Percentiles rank a stretch among this genome's conserved stretches.
Evolutionary conservation across 2,888 invertebrate genomes (phyloP).

Genomic region (Augiades crinisus): DNA sequence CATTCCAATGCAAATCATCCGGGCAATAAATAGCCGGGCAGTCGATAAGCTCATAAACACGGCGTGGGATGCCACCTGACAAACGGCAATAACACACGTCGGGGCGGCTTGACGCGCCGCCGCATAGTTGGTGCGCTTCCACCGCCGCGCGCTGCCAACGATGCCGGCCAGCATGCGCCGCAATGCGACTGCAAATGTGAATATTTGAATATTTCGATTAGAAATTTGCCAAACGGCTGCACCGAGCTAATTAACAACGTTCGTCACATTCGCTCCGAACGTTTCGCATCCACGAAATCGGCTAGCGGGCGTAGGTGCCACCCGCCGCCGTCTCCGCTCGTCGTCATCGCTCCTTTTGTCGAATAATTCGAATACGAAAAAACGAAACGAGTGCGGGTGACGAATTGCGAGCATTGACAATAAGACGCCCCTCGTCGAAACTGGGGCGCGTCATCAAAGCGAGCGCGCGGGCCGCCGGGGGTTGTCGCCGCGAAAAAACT

Average conservation of each 20-base stretch:
- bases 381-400: slow-evolving; percentile 26
- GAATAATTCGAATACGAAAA: slow-evolving; percentile 44
- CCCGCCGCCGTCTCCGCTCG: slow-evolving; percentile 21
- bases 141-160: slow-evolving; percentile 1
- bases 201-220: slow-evolving; percentile 5
- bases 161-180: no score
- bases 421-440: slow-evolving; percentile 25
- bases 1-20: slow-evolving; percentile 16
- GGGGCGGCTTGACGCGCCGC: not conserved
- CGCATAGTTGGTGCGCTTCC: slow-evolving; percentile 2
- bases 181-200: not conserved
- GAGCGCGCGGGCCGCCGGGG: slow-evolving; percentile 33
- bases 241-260: slow-evolving; percentile 23
- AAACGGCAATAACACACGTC: slow-evolving; percentile 3
- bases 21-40: not conserved
- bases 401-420: slow-evolving; percentile 30
- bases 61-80: not conserved
- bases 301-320: slow-evolving; percentile 17
- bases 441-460: slow-evolving; percentile 35
- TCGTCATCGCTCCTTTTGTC: slow-evolving; percentile 37
- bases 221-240: slow-evolving; percentile 4
- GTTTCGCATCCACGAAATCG: slow-evolving; percentile 26
- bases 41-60: slow-evolving; percentile 11
- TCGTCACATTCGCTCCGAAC: slow-evolving; percentile 18
- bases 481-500: slow-evolving; percentile 73